These are phyloP conservation scores for Eristalis intricaria DNA, from an alignment of 2,888 invertebrate genomes.

Conservation along the genomic window DNA sequence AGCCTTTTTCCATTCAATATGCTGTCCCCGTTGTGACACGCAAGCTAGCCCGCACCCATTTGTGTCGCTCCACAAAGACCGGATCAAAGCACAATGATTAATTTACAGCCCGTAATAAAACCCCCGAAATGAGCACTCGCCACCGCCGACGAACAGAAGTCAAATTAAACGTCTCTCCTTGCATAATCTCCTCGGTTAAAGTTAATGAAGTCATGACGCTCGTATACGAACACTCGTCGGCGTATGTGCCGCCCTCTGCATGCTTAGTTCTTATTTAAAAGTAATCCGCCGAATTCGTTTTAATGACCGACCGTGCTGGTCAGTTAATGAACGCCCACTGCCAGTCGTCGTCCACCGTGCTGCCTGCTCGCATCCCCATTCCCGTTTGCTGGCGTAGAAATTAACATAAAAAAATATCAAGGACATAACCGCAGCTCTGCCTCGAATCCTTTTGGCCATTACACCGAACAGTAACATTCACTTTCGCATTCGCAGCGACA, in stretches of 20 bases:
- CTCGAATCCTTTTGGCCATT: slow-evolving; percentile 56
- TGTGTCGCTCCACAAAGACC: slow-evolving; percentile 54
- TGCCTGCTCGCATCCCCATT: too few species aligned
- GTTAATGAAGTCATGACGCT: slow-evolving; percentile 67
- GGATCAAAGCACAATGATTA: slow-evolving; percentile 68
- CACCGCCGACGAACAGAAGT: slow-evolving; percentile 30
- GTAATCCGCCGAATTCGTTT: slow-evolving; percentile 66
- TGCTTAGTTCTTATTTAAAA: slow-evolving; percentile 71
- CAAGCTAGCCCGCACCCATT: slow-evolving; percentile 1
- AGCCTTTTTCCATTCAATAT: slow-evolving; percentile 1
- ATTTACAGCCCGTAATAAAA: slow-evolving; percentile 63
- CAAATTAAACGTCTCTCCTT: slow-evolving; percentile 56
- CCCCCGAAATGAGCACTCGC: slow-evolving; percentile 10
- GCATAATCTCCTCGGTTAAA: slow-evolving; percentile 67
- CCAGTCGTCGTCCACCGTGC: background rate
- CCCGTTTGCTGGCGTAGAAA: slow-evolving; percentile 30
- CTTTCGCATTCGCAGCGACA: slow-evolving; percentile 44
- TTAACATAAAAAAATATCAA: slow-evolving; percentile 67
- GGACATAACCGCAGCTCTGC: slow-evolving; percentile 29
- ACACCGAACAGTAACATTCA: slow-evolving; percentile 36
- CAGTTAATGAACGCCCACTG: slow-evolving; percentile 57
- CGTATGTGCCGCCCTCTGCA: slow-evolving; percentile 52
- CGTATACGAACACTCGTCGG: slow-evolving; percentile 31
- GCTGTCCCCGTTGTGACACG: background rate
- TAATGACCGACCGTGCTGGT: slow-evolving; percentile 53